Evolutionary conservation across 1,140 invertebrate species (phyloP), one percentile per base, ranked within the genome.

Genomic region (Apis florea): DNA sequence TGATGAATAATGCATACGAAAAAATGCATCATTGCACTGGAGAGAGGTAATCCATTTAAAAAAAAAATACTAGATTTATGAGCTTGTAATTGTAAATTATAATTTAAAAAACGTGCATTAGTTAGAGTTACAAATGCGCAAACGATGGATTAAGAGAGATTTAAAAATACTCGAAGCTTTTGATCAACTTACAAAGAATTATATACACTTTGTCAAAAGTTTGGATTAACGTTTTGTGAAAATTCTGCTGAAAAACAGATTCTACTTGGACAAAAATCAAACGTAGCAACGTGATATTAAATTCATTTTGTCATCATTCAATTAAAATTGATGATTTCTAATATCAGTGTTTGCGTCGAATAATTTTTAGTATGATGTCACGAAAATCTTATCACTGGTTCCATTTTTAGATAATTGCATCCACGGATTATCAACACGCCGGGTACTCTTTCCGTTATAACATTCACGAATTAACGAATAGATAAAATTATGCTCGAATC

Each of bases 1-100:
- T 19, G 56, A 73, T 73, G 40, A 73, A 73, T 73, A 73, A 73
- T 73, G 54, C 13, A 73, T 49, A 11, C 6, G 54, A 40, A 59
- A n/a, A 59, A 47, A 58, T 17, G 59, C n/a, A 59, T 21, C 11
- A 1, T 11, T n/a, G 19, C 21, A 11, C 12, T 12, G 3, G 15
- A 8, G 12, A 2, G 21, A 49, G 40, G 21, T 73, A 19, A 73
- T 73, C 70, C 21, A 73, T 59, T n/a, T n/a, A 9, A 9, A 58
- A n/a, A 9, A 58, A n/a, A 73, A 61, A 73, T 59, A 15, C 6
- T 2, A 0, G 54, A 24, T 73, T 47, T 73, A 61, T 19, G n/a
- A 47, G 15, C 31, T 4, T 40, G 17, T 19, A 47, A 61, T 13
- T 10, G 10, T 59, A 15, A 47, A 24, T 2, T 21, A 40, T 47